Conservation (phyloP, 1,140 invertebrate species). For the Macrobrachium rosenbergii region DNA sequence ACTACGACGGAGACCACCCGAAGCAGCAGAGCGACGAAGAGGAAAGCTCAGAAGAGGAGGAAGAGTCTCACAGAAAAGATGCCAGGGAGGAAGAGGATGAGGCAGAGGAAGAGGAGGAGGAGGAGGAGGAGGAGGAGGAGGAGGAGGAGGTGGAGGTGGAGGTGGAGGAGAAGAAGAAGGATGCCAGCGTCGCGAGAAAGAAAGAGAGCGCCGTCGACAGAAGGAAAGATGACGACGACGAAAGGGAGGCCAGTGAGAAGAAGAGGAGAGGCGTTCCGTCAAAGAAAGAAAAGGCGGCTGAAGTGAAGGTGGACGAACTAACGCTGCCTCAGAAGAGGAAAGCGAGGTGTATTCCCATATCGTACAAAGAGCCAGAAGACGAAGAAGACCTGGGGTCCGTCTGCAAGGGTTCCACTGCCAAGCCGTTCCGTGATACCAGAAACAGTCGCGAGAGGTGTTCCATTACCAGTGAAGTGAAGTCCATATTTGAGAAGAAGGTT, state of each 20-base stretch:
- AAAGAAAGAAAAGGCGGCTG: conserved; percentile 30
- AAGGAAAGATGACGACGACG: conserved; percentile 11
- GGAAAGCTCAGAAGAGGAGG: conserved; percentile 53
- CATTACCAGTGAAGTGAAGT: background rate
- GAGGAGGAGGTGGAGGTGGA: conserved; percentile 28
- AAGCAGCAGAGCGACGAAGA: conserved; percentile 56
- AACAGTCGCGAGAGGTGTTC: background rate
- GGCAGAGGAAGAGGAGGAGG: conserved; percentile 12
- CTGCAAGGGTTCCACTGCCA: background rate
- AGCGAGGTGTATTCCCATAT: conserved; percentile 47
- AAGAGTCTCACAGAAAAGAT: conserved; percentile 48
- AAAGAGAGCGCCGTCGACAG: conserved; percentile 33
- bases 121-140: conserved; percentile 35
- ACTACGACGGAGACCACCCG: conserved; percentile 44
- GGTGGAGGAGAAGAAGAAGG: conserved; percentile 33
- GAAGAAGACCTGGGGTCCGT: conserved; percentile 29
- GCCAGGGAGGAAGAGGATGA: conserved; percentile 54
- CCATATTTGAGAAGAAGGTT: background rate
- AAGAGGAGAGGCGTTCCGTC: background rate
- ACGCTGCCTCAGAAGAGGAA: conserved; percentile 41
- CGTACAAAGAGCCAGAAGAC: conserved; percentile 57
- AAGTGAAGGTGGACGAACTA: conserved; percentile 31
- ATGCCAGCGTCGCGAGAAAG: conserved; percentile 39
- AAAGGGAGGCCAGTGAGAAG: conserved; percentile 16
- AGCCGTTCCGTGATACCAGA: background rate